Conservation (phyloP, 2,113 vertebrate genomes). For the Urocynchramus pylzowi region DNA sequence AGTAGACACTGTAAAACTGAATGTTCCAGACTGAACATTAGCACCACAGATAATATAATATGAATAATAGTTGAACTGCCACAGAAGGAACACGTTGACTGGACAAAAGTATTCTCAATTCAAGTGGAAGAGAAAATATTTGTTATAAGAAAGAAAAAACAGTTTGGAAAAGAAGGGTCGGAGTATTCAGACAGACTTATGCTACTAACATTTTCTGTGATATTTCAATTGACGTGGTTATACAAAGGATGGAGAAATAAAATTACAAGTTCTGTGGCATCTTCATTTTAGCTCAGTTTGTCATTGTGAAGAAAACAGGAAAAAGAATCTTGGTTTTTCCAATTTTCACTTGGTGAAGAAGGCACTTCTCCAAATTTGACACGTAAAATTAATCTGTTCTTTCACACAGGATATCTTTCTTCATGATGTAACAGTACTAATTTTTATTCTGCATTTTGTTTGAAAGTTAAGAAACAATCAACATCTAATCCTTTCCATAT, state of each 20-base stretch:
- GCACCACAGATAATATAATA: neutral
- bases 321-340: neutral
- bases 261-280: neutral
- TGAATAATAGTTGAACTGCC: neutral
- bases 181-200: neutral
- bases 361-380: neutral
- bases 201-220: neutral
- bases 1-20: neutral
- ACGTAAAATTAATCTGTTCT: neutral
- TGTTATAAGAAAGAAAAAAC: neutral
- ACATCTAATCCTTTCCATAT: neutral
- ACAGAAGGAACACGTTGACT: neutral
- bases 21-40: neutral
- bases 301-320: neutral
- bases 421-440: neutral
- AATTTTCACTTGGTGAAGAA: neutral
- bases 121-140: neutral
- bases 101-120: neutral
- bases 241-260: neutral
- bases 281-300: neutral
- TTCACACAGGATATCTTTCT: neutral
- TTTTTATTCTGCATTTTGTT: neutral
- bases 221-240: neutral
- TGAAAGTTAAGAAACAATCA: neutral
- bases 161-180: neutral